A percentile compares a stretch with the other conserved stretches of the same genome.
phyloP scores from a whole-genome alignment of 2,113 vertebrate species.

The Oncorhynchus gorbuscha region DNA sequence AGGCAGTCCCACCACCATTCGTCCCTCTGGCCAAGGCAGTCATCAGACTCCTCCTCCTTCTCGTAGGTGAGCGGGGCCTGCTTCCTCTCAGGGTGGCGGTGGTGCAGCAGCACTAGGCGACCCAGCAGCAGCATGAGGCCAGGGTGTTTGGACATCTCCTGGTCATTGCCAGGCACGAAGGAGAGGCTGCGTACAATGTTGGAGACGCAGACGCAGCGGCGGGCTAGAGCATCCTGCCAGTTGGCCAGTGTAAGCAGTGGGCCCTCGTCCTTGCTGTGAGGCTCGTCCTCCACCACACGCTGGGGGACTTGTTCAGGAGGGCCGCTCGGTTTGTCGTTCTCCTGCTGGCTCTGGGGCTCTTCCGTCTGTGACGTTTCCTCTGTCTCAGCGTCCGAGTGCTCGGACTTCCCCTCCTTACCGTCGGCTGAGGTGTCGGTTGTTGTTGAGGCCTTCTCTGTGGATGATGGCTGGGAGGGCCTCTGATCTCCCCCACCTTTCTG shows the following conservation, averaged over 20 bases:
- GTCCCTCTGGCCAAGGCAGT: slow-evolving; percentile 89
- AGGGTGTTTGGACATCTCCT: slow-evolving; percentile 97
- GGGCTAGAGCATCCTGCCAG: slow-evolving; percentile 96
- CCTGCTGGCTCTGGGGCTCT: slow-evolving; percentile 63
- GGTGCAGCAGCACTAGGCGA: slow-evolving; percentile 93
- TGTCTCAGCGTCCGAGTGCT: slow-evolving; percentile 18
- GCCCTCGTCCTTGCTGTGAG: slow-evolving; percentile 96
- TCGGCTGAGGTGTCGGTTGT: not conserved
- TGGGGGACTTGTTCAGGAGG: slow-evolving; percentile 71
- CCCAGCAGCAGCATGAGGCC: slow-evolving; percentile 93
- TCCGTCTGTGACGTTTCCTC: slow-evolving; percentile 34
- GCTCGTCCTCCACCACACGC: slow-evolving; percentile 89
- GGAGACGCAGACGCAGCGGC: slow-evolving; percentile 93
- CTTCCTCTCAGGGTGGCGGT: slow-evolving; percentile 95
- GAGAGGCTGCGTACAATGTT: slow-evolving; percentile 98
- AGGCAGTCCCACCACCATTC: slow-evolving; percentile 99
- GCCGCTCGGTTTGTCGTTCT: slow-evolving; percentile 77
- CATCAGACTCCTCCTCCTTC: slow-evolving; percentile 95
- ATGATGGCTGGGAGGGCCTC: slow-evolving; percentile 37
- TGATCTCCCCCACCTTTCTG: slow-evolving; percentile 68
- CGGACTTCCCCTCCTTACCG: slow-evolving; percentile 37
- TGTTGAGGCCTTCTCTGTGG: slow-evolving; percentile 37
- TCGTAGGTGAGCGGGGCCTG: slow-evolving; percentile 96
- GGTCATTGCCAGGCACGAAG: slow-evolving; percentile 95
- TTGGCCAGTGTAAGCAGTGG: slow-evolving; percentile 88